Percentiles rank a stretch among this genome's conserved stretches.
Conservation (phyloP, 2,113 vertebrate genomes). For the Zosterops pallidus region DNA sequence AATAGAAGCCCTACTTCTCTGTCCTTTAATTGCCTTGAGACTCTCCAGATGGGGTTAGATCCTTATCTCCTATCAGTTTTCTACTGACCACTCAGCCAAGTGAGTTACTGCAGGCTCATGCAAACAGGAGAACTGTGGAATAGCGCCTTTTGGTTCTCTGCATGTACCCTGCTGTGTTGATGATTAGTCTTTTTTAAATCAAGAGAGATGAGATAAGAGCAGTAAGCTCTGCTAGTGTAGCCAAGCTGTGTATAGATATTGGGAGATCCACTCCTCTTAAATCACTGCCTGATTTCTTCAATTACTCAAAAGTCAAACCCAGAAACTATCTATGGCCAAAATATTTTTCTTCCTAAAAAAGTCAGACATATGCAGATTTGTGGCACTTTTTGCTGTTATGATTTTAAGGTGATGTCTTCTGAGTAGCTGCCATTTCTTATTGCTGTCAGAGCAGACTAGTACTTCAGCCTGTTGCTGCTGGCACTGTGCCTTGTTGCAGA, state of each 20-base stretch:
- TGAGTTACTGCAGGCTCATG: background rate
- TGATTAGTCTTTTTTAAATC: background rate
- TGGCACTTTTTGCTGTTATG: background rate
- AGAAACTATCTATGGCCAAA: slow-evolving; percentile 35
- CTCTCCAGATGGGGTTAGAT: background rate
- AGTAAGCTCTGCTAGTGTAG: background rate
- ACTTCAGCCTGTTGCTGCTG: slow-evolving; percentile 45
- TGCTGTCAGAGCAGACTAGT: slow-evolving; percentile 15
- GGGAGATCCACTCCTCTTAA: slow-evolving; percentile 26
- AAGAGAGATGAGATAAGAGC: slow-evolving; percentile 8
- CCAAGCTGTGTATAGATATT: background rate
- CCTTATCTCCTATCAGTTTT: background rate
- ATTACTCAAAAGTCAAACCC: background rate
- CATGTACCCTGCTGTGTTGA: background rate
- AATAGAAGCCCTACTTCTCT: background rate
- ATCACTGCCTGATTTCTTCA: slow-evolving; percentile 13
- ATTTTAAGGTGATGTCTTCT: slow-evolving; percentile 45
- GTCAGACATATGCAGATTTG: background rate
- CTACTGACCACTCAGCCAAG: background rate
- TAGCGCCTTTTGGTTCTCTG: background rate
- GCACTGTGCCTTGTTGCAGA: slow-evolving; percentile 36
- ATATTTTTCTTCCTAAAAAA: slow-evolving; percentile 15
- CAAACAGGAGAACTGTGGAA: background rate
- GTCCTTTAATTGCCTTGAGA: background rate
- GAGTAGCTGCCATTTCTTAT: slow-evolving; percentile 37